A percentile compares a stretch with the other conserved stretches of the same genome.
Evolutionary conservation across 2,113 vertebrate species (phyloP).

Genomic region (Sarotherodon lohbergeri): DNA sequence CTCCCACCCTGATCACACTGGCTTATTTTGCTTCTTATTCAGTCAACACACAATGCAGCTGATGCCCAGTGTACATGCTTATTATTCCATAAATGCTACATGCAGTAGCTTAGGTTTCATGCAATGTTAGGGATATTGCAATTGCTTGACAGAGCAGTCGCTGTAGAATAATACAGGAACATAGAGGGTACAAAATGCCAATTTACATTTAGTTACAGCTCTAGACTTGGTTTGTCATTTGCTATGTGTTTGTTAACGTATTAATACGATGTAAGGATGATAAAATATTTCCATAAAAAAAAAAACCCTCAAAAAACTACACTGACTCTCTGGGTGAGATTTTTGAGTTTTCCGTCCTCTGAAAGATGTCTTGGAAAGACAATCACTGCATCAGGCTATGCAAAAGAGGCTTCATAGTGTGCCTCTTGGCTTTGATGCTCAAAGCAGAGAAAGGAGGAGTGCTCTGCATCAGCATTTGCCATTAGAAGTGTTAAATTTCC

Average conservation of each 20-base stretch:
- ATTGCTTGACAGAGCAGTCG: neutral
- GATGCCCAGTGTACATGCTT: conserved; percentile 32
- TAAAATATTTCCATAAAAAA: neutral
- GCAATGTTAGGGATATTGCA: neutral
- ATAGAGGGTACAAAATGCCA: neutral
- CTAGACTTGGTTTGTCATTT: neutral
- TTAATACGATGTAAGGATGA: neutral
- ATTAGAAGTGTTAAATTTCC: conserved; percentile 54
- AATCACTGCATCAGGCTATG: conserved; percentile 14
- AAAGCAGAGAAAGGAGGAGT: conserved; percentile 3
- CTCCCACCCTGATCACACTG: conserved; percentile 51
- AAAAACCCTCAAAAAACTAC: neutral
- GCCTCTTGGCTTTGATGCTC: conserved; percentile 26
- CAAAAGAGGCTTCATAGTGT: conserved; percentile 9
- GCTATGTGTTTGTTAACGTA: neutral
- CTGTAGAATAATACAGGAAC: neutral
- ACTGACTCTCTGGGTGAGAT: neutral
- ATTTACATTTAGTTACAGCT: neutral
- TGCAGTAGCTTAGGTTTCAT: conserved; percentile 31
- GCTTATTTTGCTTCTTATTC: conserved; percentile 61
- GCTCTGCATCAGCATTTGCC: conserved; percentile 33
- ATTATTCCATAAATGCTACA: conserved; percentile 57
- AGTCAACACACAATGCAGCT: conserved; percentile 53
- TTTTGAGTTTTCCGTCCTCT: conserved; percentile 1
- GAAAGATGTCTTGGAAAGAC: conserved; percentile 8